A percentile compares a stretch with the other conserved stretches of the same genome.
These are phyloP conservation scores for Serilophus lunatus DNA, from an alignment of 2,113 vertebrate genomes.

Conservation along the genomic window DNA sequence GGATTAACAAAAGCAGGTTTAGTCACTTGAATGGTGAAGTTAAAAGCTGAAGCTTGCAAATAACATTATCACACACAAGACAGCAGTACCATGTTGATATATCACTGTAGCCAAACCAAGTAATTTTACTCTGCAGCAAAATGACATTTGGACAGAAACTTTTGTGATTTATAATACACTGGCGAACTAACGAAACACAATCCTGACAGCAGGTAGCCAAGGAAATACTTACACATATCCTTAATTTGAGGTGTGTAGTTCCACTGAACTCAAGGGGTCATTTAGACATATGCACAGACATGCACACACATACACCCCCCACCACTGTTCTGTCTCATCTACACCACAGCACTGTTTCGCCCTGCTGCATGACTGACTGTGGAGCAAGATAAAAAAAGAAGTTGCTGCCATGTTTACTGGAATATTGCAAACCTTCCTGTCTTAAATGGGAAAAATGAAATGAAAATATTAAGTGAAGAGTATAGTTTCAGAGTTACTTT, in stretches of 20 bases:
- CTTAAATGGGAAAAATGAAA: not conserved
- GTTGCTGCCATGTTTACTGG: not conserved
- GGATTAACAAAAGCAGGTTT: not conserved
- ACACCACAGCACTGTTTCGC: not conserved
- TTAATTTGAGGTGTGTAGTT: not conserved
- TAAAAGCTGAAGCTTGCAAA: not conserved
- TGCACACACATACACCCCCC: fast-evolving
- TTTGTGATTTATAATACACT: not conserved
- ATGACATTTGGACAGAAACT: not conserved
- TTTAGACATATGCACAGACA: not conserved
- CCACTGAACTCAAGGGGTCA: not conserved
- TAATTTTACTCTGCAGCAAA: not conserved
- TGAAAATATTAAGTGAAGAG: not conserved
- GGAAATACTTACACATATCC: fast-evolving
- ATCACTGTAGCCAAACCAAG: not conserved
- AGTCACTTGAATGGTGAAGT: not conserved
- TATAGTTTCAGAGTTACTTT: not conserved
- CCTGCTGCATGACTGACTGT: not conserved
- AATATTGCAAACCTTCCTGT: not conserved
- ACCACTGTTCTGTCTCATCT: not conserved
- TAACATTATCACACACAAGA: not conserved
- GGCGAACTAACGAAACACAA: not conserved
- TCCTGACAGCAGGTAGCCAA: not conserved
- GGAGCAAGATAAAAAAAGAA: not conserved
- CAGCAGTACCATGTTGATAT: not conserved